These are phyloP conservation scores for Melipona quadrifasciata DNA, from an alignment of 1,140 invertebrate species.

Conservation along the genomic window DNA sequence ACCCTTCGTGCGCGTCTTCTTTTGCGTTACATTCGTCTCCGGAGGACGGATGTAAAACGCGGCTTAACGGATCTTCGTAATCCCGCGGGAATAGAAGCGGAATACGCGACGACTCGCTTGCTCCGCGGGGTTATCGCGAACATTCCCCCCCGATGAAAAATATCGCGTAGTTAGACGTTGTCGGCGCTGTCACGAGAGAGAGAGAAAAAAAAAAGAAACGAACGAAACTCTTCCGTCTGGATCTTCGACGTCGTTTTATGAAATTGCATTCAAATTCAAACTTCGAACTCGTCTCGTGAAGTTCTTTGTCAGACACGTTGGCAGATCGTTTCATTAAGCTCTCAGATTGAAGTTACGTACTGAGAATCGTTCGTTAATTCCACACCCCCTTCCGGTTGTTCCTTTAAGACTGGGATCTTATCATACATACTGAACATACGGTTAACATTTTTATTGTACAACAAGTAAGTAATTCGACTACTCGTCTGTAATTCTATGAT, in stretches of 20 bases:
- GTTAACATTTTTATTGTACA: too few relatives aligned
- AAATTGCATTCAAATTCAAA: neutral
- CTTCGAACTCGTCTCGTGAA: neutral
- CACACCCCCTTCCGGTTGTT: too few relatives aligned
- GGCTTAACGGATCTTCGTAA: constrained; percentile 70
- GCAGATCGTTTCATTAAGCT: neutral
- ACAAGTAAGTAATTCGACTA: too few relatives aligned
- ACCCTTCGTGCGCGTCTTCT: constrained; percentile 44
- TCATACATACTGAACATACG: too few relatives aligned
- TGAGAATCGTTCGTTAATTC: too few relatives aligned
- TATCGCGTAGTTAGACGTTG: constrained; percentile 69
- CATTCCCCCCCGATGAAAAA: constrained; percentile 71
- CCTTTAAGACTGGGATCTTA: too few relatives aligned
- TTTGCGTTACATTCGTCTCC: constrained; percentile 45
- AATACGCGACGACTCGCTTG: constrained; percentile 52
- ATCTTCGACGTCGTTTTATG: neutral
- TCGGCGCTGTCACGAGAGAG: neutral
- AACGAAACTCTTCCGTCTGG: constrained; percentile 19
- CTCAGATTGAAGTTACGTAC: too few relatives aligned
- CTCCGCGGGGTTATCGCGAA: constrained; percentile 58
- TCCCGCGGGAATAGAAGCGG: constrained; percentile 62
- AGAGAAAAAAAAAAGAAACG: neutral
- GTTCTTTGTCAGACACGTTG: neutral
- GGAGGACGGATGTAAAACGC: constrained; percentile 62
- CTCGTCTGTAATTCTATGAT: too few relatives aligned